Evolutionary conservation across 2,888 invertebrate species (phyloP), one percentile per base, ranked within the genome.

Genomic region (Macaria notata): DNA sequence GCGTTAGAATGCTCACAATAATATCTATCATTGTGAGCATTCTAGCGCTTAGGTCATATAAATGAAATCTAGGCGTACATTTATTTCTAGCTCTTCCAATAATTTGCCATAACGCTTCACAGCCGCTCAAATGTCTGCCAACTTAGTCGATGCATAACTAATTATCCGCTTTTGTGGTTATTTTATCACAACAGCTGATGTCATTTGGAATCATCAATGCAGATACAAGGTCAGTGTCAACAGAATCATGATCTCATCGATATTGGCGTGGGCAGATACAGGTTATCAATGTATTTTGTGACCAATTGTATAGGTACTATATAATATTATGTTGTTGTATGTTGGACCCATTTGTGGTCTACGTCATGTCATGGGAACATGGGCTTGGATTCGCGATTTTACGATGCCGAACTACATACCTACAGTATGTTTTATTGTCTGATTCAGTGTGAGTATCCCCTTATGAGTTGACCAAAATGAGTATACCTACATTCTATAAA

Each of bases 211-310:
- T 72, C 73, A 75, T 69, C 77, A 77, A 69, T 79, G 78, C 79
- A 84, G 69, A 76, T 76, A 75, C 87, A 88, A 88, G 88, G 89
- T 81, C 84, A 84, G 63, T 83, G 84, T 86, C 86, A 85, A 86
- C 78, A 83, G 45, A 45, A 29, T 49, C 78, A 81, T 88, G 87
- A 90, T 75, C 82, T 90, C 89, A 89, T 80, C 88, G 76, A 83
- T 83, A 79, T 81, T 71, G 76, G 63, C 70, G 73, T 73, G 64
- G 67, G 76, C 74, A 70, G 73, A 74, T 73, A 75, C 55, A 61
- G 49, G 70, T 80, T 77, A 75, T 59, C 73, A 73, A 73, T 75
- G 73, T 79, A 74, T 81, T 76, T 80, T 75, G 76, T 75, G 71
- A 70, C 70, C 73, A 73, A 79, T 79, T 76, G 71, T 72, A 64